Evolutionary conservation across 2,113 vertebrate species (phyloP).

Genomic region (Plectropomus leopardus): DNA sequence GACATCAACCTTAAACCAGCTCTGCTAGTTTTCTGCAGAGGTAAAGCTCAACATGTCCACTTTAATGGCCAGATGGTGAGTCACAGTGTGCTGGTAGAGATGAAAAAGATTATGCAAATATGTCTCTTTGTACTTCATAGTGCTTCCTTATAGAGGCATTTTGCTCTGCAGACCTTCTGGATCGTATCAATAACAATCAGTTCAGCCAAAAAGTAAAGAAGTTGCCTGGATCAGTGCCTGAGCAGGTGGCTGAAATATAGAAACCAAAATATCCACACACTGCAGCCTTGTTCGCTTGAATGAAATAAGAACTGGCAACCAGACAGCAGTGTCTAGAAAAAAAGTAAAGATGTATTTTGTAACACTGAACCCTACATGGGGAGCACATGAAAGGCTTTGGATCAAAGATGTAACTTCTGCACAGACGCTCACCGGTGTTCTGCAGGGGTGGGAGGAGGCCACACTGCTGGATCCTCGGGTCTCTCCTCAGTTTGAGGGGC

Average conservation of each 20-base stretch:
- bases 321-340: background rate
- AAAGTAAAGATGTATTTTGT: no score
- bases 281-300: background rate
- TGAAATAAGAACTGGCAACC: background rate
- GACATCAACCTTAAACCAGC: slow-evolving; percentile 11
- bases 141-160: slow-evolving; percentile 25
- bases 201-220: slow-evolving; percentile 7
- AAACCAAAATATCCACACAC: background rate
- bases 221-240: background rate
- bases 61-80: background rate
- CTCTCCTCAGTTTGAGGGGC: slow-evolving; percentile 88
- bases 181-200: background rate
- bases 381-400: no score
- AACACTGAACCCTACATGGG: no score
- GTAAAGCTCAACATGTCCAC: background rate
- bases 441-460: slow-evolving; percentile 96
- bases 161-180: slow-evolving; percentile 14
- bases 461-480: slow-evolving; percentile 90
- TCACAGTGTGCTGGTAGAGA: slow-evolving; percentile 7
- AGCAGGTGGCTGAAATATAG: slow-evolving; percentile 14
- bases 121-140: slow-evolving; percentile 42
- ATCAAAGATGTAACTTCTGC: no score
- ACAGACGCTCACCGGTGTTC: slow-evolving; percentile 90
- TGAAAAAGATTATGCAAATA: slow-evolving; percentile 52
- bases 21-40: slow-evolving; percentile 21